These are phyloP conservation scores for Xiphias gladius DNA, from an alignment of 2,113 vertebrate species.

Conservation along the genomic window DNA sequence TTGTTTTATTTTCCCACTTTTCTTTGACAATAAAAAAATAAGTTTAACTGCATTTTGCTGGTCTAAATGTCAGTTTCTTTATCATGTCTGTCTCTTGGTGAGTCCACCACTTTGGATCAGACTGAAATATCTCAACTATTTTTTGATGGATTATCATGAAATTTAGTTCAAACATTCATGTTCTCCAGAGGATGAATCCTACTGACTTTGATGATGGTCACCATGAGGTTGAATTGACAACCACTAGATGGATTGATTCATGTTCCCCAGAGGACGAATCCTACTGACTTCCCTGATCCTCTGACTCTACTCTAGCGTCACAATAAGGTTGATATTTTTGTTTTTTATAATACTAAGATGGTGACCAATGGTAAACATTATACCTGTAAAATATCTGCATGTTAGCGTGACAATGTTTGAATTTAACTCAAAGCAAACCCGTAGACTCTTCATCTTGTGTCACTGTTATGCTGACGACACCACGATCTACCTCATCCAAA, in stretches of 20 bases:
- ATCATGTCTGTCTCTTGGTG: not conserved
- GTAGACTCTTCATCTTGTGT: not conserved
- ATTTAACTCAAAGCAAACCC: too few species aligned
- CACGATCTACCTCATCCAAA: not conserved
- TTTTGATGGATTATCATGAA: not conserved
- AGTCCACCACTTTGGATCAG: too few species aligned
- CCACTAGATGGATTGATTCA: too few species aligned
- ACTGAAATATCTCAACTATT: not conserved
- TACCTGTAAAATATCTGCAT: not conserved
- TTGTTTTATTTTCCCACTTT: conserved; percentile 53
- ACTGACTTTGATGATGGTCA: too few species aligned
- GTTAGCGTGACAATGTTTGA: not conserved
- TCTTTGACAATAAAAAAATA: conserved; percentile 67
- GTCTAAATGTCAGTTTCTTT: not conserved
- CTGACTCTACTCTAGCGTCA: too few species aligned
- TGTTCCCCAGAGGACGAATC: too few species aligned
- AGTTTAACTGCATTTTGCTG: conserved; percentile 19
- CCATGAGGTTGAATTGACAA: too few species aligned
- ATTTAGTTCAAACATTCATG: not conserved
- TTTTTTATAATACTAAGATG: not conserved
- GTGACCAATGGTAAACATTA: too few species aligned
- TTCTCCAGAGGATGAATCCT: not conserved
- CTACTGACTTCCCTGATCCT: too few species aligned
- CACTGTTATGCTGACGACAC: not conserved
- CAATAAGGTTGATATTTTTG: too few species aligned